Evolutionary conservation across 1,140 invertebrate species (phyloP).

Genomic region (Drosophila azteca): DNA sequence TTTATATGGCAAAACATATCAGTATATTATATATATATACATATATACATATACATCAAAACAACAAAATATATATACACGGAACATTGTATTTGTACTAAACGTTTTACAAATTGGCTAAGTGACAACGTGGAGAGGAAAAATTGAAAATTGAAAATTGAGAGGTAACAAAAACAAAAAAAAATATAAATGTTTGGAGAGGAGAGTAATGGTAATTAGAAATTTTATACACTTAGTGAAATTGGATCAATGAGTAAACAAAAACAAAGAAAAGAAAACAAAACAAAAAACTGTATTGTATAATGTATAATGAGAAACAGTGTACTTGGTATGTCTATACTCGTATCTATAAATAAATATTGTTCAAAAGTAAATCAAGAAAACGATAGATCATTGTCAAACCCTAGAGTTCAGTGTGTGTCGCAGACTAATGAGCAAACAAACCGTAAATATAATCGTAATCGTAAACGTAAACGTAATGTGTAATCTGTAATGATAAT

Average conservation of each 20-base stretch:
- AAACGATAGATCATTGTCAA: slow-evolving; percentile 62
- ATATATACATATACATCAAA: slow-evolving; percentile 55
- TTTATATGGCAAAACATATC: slow-evolving; percentile 81
- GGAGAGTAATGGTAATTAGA: slow-evolving; percentile 62
- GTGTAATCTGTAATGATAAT: slow-evolving; percentile 28
- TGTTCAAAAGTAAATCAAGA: slow-evolving; percentile 57
- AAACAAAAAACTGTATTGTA: slow-evolving; percentile 52
- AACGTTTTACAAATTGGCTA: slow-evolving; percentile 82
- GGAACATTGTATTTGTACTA: slow-evolving; percentile 81
- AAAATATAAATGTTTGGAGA: slow-evolving; percentile 39
- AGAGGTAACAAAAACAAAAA: slow-evolving; percentile 16
- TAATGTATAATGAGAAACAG: slow-evolving; percentile 60
- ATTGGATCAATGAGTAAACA: slow-evolving; percentile 68
- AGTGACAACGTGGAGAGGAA: slow-evolving; percentile 42
- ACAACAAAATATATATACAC: slow-evolving; percentile 55
- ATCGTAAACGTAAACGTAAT: slow-evolving; percentile 55
- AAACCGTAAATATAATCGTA: slow-evolving; percentile 48
- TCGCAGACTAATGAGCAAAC: slow-evolving; percentile 51
- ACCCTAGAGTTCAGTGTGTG: slow-evolving; percentile 62
- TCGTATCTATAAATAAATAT: slow-evolving; percentile 72
- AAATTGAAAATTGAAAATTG: slow-evolving; percentile 6
- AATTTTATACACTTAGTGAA: slow-evolving; percentile 77
- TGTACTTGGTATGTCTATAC: slow-evolving; percentile 74
- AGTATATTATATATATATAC: slow-evolving; percentile 66
- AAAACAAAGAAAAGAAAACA: slow-evolving; percentile 21